phyloP scores from a whole-genome alignment of 2,113 vertebrate genomes.

The Taxidea taxus region DNA sequence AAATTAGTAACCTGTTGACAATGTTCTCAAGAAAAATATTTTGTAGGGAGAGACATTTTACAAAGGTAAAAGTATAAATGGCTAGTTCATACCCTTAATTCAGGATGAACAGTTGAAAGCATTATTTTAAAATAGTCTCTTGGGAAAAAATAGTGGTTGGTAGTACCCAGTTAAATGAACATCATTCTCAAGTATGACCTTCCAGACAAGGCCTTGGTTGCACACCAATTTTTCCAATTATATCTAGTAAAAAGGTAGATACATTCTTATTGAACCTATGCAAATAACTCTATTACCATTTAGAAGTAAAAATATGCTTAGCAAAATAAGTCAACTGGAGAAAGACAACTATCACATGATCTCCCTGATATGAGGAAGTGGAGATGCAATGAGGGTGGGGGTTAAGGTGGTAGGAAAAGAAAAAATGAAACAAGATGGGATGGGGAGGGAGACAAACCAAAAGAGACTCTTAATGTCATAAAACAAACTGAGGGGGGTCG shows the following conservation, averaged over 20 bases:
- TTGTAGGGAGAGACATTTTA: conserved; percentile 70
- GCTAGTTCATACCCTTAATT: not conserved
- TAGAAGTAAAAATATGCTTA: not conserved
- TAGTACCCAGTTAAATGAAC: not conserved
- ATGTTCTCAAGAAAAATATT: conserved; percentile 77
- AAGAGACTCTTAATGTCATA: too few species aligned
- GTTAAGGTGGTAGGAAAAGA: too few species aligned
- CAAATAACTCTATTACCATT: not conserved
- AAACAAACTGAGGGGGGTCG: too few species aligned
- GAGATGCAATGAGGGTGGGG: too few species aligned
- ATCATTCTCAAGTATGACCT: conserved; percentile 18
- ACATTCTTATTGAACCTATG: not conserved
- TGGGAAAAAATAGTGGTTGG: not conserved
- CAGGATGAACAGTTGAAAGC: conserved; percentile 64
- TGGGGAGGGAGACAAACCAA: too few species aligned
- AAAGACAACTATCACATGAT: too few species aligned
- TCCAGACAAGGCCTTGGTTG: not conserved
- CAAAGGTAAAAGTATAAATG: conserved; percentile 59
- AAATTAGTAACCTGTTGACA: conserved; percentile 79
- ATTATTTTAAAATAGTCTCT: conserved; percentile 82
- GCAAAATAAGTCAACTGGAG: too few species aligned
- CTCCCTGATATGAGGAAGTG: too few species aligned
- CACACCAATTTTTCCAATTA: not conserved
- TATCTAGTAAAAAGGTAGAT: not conserved
- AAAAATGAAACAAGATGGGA: too few species aligned